These are phyloP conservation scores for Plusia festucae DNA, from an alignment of 2,888 invertebrate species.

Conservation along the genomic window DNA sequence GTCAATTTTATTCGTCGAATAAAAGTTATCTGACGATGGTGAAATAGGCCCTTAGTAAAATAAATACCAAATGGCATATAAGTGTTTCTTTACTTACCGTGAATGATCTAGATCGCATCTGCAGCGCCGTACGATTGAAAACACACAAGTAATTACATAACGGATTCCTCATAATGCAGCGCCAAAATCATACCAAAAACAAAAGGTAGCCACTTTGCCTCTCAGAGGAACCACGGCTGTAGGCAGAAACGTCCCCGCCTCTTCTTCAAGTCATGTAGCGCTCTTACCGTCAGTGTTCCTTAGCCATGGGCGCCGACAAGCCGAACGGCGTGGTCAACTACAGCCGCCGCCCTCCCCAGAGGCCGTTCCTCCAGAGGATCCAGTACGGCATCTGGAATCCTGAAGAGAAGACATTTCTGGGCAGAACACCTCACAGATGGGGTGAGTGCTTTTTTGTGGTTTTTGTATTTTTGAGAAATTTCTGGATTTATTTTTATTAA, in stretches of 20 bases:
- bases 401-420: slow-evolving; percentile 90
- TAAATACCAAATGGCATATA: too few relatives aligned
- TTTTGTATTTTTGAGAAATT: too few relatives aligned
- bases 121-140: too few relatives aligned
- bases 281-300: slow-evolving; percentile 41
- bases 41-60: too few relatives aligned
- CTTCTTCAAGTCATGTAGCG: background rate
- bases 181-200: background rate
- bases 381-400: slow-evolving; percentile 89
- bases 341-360: slow-evolving; percentile 78
- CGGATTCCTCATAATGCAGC: too few relatives aligned
- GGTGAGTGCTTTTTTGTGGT: slow-evolving; percentile 90
- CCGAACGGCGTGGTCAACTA: slow-evolving; percentile 81
- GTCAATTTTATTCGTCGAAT: too few relatives aligned
- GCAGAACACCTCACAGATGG: slow-evolving; percentile 91
- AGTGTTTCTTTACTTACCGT: too few relatives aligned
- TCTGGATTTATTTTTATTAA: slow-evolving; percentile 11
- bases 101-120: too few relatives aligned
- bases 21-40: too few relatives aligned
- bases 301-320: slow-evolving; percentile 82
- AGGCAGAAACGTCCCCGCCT: slow-evolving; percentile 35
- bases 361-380: slow-evolving; percentile 78
- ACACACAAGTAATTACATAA: too few relatives aligned
- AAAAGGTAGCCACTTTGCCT: slow-evolving; percentile 6
- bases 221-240: slow-evolving; percentile 16